Base-by-base conservation (phyloP, 2,797 vertebrate genomes). In the Rhinichthys osculus region DNA sequence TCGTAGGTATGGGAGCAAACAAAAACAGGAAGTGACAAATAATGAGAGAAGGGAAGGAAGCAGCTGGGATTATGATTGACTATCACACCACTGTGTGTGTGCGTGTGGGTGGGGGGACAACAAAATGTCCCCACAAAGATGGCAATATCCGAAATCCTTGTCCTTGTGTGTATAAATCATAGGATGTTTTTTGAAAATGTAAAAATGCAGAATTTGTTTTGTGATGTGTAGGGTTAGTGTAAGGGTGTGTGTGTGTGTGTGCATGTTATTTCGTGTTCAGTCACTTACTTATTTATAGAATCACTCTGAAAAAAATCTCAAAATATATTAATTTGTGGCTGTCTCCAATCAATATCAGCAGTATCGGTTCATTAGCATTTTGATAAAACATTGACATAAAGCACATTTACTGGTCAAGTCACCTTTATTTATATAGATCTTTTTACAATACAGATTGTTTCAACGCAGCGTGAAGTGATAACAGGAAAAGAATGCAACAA, bases 1-100 rank as follows among this genome's bases (percentile, higher is more conserved):
- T 99, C n/a, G 97, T 99, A 33, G 98, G 98, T 99, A 93, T 54
- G 94, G n/a, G 40, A 79, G 6, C 30, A 17, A n/a, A 8, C 81
- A 52, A 21, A 57, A 7, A 19, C 54, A 78, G 47, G 17, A 59
- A n/a, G 23, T 16, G 64, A 78, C 33, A 35, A 0, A 52, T 14
- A 50, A 10, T 23, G 16, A 59, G 21, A 79, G 35, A 7, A 17
- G 19, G 27, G 19, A 81, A 40, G 9, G n/a, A 81, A n/a, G 21
- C 23, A 27, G 14, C 52, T n/a, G 0, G 5, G 13, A 40, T 42
- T 59, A 62, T 62, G 27, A 72, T n/a, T n/a, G 67, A 57, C 17
- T 35, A 52, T 47, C 23, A 27, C n/a, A 30, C n/a, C 21, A 59
- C 2, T n/a, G 3, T n/a, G 57, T 59, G 23, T 4, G 21, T 4